These are phyloP conservation scores for Salticus scenicus DNA, from an alignment of 2,888 invertebrate genomes.

Conservation along the genomic window DNA sequence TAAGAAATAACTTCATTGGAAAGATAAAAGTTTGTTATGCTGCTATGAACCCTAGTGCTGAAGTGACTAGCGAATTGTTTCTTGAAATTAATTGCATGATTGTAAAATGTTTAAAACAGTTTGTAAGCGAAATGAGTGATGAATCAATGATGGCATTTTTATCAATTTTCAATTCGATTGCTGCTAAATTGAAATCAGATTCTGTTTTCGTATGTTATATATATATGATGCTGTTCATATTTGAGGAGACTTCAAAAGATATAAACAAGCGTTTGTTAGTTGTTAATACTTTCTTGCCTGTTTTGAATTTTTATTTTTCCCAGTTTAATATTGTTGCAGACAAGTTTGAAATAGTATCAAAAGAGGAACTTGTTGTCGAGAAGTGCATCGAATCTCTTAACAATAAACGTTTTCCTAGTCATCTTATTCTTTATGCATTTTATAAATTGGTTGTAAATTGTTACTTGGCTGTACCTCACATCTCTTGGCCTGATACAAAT, in stretches of 20 bases:
- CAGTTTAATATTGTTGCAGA: background rate
- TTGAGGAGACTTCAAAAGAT: background rate
- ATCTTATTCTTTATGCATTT: constrained; percentile 8
- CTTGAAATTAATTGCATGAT: constrained; percentile 13
- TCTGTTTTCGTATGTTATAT: constrained; percentile 14
- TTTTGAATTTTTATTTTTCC: constrained; percentile 1
- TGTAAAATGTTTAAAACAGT: constrained; percentile 21
- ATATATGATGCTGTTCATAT: constrained; percentile 5
- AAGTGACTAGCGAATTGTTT: background rate
- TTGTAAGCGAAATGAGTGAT: constrained; percentile 6
- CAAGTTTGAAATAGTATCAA: background rate
- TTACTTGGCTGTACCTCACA: background rate
- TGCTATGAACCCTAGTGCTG: too few relatives aligned
- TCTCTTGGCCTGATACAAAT: background rate
- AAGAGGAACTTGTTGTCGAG: constrained; percentile 12
- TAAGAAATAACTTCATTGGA: constrained; percentile 1
- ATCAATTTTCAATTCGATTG: constrained; percentile 6
- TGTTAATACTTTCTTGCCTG: constrained; percentile 6
- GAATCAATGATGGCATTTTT: constrained; percentile 4
- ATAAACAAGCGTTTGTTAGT: background rate
- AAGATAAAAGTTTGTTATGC: background rate
- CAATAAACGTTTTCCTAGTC: constrained; percentile 13
- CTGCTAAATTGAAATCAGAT: background rate
- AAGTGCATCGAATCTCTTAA: constrained; percentile 13
- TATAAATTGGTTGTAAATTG: background rate